phyloP scores from a whole-genome alignment of 2,797 vertebrate species.

The Myripristis murdjan region DNA sequence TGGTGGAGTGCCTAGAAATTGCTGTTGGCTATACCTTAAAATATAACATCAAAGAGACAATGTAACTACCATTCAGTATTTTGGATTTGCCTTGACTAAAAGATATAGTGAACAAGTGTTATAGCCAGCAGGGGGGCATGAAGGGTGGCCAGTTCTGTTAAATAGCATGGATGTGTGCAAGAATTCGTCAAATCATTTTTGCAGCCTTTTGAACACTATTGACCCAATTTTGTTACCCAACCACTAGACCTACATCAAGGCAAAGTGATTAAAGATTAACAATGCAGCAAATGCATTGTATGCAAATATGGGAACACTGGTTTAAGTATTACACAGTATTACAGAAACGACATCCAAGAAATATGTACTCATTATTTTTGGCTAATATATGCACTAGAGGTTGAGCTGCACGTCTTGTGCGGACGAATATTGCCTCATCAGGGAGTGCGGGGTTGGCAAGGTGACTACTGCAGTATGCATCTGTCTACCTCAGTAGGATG shows the following conservation, averaged over 20 bases:
- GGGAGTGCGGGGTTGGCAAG: constrained; percentile 66
- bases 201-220: constrained; percentile 35
- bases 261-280: constrained; percentile 26
- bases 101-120: constrained; percentile 27
- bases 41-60: constrained; percentile 90
- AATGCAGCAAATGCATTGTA: constrained; percentile 32
- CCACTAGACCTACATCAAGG: constrained; percentile 13
- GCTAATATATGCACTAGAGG: constrained; percentile 67
- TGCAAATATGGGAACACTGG: constrained; percentile 24
- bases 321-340: constrained; percentile 23
- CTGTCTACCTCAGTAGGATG: constrained; percentile 80
- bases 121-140: constrained; percentile 32
- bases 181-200: constrained; percentile 28
- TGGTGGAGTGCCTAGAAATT: constrained; percentile 98
- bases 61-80: constrained; percentile 57
- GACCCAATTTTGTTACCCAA: constrained; percentile 7
- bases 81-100: constrained; percentile 25
- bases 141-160: constrained; percentile 36
- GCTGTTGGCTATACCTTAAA: constrained; percentile 96
- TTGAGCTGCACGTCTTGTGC: constrained; percentile 66
- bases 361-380: constrained; percentile 44
- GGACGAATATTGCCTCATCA: constrained; percentile 75
- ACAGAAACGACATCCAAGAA: constrained; percentile 40
- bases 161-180: constrained; percentile 51
- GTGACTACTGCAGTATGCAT: constrained; percentile 70